These are phyloP conservation scores for Melanogrammus aeglefinus DNA, from an alignment of 2,797 vertebrate species.

Conservation along the genomic window DNA sequence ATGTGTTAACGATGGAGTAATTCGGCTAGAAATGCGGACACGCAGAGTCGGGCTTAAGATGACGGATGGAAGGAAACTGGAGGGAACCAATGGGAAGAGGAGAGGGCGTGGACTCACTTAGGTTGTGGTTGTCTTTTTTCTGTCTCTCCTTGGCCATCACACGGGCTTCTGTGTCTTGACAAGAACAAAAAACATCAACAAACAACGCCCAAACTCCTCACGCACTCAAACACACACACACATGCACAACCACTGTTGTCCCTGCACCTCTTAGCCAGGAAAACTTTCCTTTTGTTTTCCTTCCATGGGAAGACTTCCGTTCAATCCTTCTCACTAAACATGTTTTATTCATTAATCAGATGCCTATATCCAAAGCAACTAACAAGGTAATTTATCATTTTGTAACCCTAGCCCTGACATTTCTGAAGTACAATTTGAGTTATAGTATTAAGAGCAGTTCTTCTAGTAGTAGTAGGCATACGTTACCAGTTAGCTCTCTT, in stretches of 20 bases:
- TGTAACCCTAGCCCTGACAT: background rate
- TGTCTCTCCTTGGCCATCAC: slow-evolving; percentile 94
- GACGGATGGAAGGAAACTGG: background rate
- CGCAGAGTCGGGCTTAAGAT: background rate
- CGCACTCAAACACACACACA: background rate
- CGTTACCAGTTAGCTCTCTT: slow-evolving; percentile 86
- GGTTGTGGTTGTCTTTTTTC: slow-evolving; percentile 99
- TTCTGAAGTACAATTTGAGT: background rate
- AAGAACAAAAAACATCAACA: slow-evolving; percentile 67
- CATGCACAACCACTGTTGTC: background rate
- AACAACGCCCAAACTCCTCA: slow-evolving; percentile 22
- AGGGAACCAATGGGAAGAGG: background rate
- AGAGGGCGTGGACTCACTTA: slow-evolving; percentile 80
- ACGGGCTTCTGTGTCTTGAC: slow-evolving; percentile 85
- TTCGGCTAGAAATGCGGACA: background rate
- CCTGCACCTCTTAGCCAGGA: background rate
- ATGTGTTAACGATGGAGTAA: background rate
- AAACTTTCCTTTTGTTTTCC: background rate
- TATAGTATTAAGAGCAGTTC: background rate
- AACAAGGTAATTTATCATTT: background rate
- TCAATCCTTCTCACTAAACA: background rate
- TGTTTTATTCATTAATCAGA: background rate
- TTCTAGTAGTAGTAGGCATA: background rate
- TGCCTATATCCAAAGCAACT: background rate
- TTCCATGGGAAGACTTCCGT: background rate